Percentiles rank a stretch among this genome's conserved stretches.
These are phyloP conservation scores for Cathartes aura DNA, from an alignment of 2,113 vertebrate genomes.

Conservation along the genomic window DNA sequence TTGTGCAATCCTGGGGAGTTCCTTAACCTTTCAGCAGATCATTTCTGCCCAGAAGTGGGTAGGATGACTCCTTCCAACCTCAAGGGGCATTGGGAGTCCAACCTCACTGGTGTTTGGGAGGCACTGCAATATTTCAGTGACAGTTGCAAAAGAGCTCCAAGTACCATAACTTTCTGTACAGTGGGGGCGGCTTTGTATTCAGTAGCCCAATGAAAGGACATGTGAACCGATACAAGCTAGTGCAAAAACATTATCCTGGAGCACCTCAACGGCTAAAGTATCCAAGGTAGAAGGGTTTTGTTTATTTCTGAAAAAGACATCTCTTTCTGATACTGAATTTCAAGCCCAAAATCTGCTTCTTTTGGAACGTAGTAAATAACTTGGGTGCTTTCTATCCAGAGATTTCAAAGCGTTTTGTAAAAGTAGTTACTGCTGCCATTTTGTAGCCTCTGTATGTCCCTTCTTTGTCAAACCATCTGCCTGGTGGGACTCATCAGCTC, in stretches of 20 bases:
- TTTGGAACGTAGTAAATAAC: neutral
- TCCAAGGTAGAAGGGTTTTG: neutral
- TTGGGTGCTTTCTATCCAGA: neutral
- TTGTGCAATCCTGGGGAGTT: neutral
- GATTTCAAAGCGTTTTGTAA: neutral
- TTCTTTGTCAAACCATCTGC: neutral
- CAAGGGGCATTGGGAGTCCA: neutral
- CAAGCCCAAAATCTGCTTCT: neutral
- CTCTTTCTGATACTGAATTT: neutral
- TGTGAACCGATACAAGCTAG: neutral
- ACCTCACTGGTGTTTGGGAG: neutral
- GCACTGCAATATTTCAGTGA: neutral
- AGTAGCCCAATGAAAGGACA: neutral
- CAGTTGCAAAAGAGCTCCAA: neutral
- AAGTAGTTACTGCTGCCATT: neutral
- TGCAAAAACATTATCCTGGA: neutral
- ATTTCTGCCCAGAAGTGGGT: neutral
- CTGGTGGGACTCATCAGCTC: neutral
- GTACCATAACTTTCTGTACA: neutral
- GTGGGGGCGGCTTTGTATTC: neutral
- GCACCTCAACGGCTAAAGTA: neutral
- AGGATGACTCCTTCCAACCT: neutral
- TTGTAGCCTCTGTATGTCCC: neutral
- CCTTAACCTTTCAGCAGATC: neutral
- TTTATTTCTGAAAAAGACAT: neutral